phyloP scores from a whole-genome alignment of 2,113 vertebrate genomes.

The Promerops cafer region DNA sequence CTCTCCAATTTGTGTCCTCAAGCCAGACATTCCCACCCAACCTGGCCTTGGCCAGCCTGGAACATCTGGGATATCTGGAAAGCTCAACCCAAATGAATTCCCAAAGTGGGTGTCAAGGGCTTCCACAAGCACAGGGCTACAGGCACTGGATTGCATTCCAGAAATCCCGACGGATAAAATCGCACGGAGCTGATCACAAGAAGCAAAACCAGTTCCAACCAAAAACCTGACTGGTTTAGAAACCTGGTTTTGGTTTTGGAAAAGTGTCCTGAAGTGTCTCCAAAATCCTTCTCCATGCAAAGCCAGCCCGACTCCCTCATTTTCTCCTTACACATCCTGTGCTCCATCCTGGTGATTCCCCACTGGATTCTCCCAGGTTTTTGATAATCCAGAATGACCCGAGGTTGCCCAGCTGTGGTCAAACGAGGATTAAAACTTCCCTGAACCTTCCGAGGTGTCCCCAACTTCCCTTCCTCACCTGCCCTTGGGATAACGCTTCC shows the following conservation, averaged over 20 bases:
- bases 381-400: neutral
- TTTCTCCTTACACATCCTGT: neutral
- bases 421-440: neutral
- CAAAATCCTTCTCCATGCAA: neutral
- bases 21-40: neutral
- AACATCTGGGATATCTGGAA: neutral
- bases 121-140: too few species aligned
- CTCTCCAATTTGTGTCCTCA: neutral
- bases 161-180: neutral
- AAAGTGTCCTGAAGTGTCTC: neutral
- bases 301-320: neutral
- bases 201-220: neutral
- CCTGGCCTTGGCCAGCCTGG: neutral
- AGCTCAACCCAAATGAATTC: neutral
- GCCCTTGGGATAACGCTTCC: neutral
- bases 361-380: neutral
- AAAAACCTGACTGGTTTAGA: neutral
- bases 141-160: neutral
- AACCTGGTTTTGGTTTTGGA: neutral
- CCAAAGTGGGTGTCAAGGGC: rapidly evolving
- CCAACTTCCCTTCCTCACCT: neutral
- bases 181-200: rapidly evolving
- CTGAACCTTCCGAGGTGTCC: neutral
- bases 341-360: neutral
- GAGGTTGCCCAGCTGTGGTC: neutral